Conservation (phyloP, 2,797 vertebrate species). For the Borostomias antarcticus region DNA sequence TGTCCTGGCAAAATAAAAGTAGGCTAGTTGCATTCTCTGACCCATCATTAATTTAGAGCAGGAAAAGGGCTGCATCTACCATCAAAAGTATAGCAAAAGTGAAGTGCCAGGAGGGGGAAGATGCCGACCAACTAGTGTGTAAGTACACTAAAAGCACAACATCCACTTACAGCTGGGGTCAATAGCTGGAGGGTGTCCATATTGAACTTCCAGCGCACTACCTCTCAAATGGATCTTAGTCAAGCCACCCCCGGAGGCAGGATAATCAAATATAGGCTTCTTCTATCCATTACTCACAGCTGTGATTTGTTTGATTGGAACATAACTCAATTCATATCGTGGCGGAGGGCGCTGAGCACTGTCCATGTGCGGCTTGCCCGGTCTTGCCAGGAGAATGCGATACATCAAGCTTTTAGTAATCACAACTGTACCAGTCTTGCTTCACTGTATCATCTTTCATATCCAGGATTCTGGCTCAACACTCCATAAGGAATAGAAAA, state of each 20-base stretch:
- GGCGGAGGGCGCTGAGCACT: slow-evolving; percentile 35
- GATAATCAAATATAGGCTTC: slow-evolving; percentile 74
- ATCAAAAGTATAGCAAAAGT: slow-evolving; percentile 78
- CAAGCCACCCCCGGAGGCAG: slow-evolving; percentile 49
- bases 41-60: slow-evolving; percentile 76
- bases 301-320: slow-evolving; percentile 72
- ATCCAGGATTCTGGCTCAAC: slow-evolving; percentile 10
- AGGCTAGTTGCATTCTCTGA: slow-evolving; percentile 69
- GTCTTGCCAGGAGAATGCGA: slow-evolving; percentile 30
- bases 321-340: slow-evolving; percentile 67
- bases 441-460: slow-evolving; percentile 14
- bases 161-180: slow-evolving; percentile 73
- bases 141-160: slow-evolving; percentile 77
- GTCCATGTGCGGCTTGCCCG: slow-evolving; percentile 38
- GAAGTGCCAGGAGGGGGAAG: slow-evolving; percentile 75
- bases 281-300: slow-evolving; percentile 68
- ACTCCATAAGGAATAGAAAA: neutral
- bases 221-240: slow-evolving; percentile 77
- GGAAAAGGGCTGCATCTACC: slow-evolving; percentile 56
- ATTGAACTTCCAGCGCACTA: slow-evolving; percentile 68
- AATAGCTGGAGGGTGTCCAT: slow-evolving; percentile 80
- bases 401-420: slow-evolving; percentile 44
- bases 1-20: slow-evolving; percentile 57
- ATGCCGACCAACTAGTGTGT: slow-evolving; percentile 61
- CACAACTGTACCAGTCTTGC: slow-evolving; percentile 30